Conservation (phyloP, 2,888 invertebrate genomes). For the Aromia moschata region DNA sequence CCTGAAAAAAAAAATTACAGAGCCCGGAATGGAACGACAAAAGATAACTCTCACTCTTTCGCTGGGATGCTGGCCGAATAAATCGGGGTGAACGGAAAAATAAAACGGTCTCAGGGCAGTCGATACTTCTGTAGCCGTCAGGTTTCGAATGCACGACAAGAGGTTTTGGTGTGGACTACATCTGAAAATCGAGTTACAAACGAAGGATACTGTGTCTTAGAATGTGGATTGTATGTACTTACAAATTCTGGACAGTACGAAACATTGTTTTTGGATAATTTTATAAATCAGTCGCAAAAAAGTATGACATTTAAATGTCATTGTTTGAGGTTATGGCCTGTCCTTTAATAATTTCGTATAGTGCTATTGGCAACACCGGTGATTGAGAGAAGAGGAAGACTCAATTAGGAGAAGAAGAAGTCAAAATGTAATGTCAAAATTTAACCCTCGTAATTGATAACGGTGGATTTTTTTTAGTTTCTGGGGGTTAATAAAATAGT, state of each 20-base stretch:
- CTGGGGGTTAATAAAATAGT: too few relatives aligned
- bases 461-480: too few relatives aligned
- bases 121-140: conserved; percentile 84
- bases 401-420: too few relatives aligned
- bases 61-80: conserved; percentile 90
- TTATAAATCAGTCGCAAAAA: conserved; percentile 12
- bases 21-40: conserved; percentile 10
- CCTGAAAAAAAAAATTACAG: conserved; percentile 63
- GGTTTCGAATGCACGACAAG: conserved; percentile 70
- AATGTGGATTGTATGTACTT: conserved; percentile 16
- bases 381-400: too few relatives aligned
- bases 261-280: conserved; percentile 35
- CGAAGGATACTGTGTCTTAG: conserved; percentile 1
- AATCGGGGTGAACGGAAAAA: conserved; percentile 94
- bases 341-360: too few relatives aligned
- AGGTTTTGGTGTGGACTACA: conserved; percentile 13
- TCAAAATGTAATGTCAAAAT: too few relatives aligned
- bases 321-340: conserved; percentile 7
- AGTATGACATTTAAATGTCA: conserved; percentile 3
- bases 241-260: conserved; percentile 36
- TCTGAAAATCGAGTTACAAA: too few relatives aligned
- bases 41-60: conserved; percentile 72
- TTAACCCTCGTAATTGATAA: too few relatives aligned
- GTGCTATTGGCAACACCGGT: too few relatives aligned
- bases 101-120: conserved; percentile 93